Evolutionary conservation across 2,888 invertebrate genomes (phyloP).

Genomic region (Xestoiulus laeticollis): DNA sequence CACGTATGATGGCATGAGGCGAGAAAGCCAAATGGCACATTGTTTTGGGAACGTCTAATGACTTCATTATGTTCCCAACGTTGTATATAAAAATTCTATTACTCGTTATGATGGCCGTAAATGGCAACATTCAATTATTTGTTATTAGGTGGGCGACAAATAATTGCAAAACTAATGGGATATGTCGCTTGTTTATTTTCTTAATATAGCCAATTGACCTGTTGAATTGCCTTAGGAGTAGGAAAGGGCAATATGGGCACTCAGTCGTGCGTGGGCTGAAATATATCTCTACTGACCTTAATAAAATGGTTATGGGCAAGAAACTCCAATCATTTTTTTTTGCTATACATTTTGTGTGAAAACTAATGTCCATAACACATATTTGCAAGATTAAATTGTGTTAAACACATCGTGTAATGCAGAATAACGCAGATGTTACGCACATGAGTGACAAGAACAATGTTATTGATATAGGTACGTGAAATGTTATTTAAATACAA

Average conservation of each 20-base stretch:
- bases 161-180: slow-evolving; percentile 34
- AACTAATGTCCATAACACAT: not conserved
- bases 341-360: not conserved
- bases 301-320: not conserved
- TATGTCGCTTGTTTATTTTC: slow-evolving; percentile 34
- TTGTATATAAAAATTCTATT: slow-evolving; percentile 33
- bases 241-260: not conserved
- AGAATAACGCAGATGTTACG: not conserved
- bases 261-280: not conserved
- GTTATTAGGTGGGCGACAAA: slow-evolving; percentile 37
- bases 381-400: not conserved
- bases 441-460: not conserved
- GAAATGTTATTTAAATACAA: not conserved
- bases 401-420: not conserved
- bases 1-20: slow-evolving; percentile 11
- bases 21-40: slow-evolving; percentile 8
- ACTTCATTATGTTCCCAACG: slow-evolving; percentile 15
- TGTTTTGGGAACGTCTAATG: slow-evolving; percentile 3
- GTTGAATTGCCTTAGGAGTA: not conserved
- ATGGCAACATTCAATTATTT: slow-evolving; percentile 37
- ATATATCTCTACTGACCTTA: not conserved
- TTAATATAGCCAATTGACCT: slow-evolving; percentile 21
- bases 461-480: not conserved
- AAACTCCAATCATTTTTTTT: not conserved
- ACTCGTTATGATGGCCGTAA: slow-evolving; percentile 21